Evolutionary conservation across 2,888 invertebrate genomes (phyloP).

Genomic region (Eulithis prunata): DNA sequence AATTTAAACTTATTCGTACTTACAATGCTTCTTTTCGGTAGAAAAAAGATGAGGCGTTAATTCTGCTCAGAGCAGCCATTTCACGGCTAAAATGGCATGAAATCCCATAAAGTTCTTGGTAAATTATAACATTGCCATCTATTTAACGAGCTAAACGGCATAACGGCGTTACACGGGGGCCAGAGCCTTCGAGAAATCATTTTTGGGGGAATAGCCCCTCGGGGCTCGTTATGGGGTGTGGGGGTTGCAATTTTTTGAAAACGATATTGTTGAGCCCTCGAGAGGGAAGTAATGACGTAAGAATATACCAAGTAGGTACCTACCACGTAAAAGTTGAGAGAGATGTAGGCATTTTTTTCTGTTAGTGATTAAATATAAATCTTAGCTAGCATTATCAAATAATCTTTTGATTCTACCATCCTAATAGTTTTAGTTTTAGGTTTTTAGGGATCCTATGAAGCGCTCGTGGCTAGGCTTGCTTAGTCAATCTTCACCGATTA

Average conservation of each 20-base stretch:
- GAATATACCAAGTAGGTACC: constrained; percentile 41
- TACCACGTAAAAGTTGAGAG: constrained; percentile 12
- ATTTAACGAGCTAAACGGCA: constrained; percentile 56
- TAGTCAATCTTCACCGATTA: no score
- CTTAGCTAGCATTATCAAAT: no score
- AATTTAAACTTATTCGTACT: no score
- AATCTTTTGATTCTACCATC: no score
- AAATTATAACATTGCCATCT: constrained; percentile 51
- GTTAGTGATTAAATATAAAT: neutral
- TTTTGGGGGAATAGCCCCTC: constrained; percentile 46
- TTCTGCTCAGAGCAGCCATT: neutral
- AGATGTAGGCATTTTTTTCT: constrained; percentile 27
- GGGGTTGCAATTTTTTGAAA: constrained; percentile 56
- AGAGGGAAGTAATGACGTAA: constrained; percentile 54
- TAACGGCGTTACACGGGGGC: constrained; percentile 44
- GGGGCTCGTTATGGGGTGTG: constrained; percentile 52
- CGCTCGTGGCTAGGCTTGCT: no score
- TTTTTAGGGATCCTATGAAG: no score
- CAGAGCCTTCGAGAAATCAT: constrained; percentile 52
- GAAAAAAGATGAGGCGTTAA: no score
- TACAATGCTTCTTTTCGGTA: no score
- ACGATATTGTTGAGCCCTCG: constrained; percentile 56
- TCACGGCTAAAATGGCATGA: constrained; percentile 9
- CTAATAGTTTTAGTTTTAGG: no score
- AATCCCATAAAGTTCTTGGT: constrained; percentile 40